These are phyloP conservation scores for Ictidomys tridecemlineatus DNA, from an alignment of 2,113 vertebrate genomes.

Conservation along the genomic window DNA sequence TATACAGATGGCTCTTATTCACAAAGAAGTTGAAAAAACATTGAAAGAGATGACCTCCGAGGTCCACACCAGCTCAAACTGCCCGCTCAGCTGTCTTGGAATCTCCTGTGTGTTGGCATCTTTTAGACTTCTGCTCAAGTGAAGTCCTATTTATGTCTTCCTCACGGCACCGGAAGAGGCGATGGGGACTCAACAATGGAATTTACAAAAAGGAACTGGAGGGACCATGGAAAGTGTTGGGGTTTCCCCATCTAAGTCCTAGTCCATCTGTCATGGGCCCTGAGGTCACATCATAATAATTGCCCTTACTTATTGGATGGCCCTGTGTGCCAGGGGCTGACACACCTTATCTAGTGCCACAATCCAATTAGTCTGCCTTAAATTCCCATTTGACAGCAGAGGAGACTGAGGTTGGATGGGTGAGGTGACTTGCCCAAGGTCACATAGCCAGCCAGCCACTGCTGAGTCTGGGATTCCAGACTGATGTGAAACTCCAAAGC, in stretches of 20 bases:
- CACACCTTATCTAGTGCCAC: background rate
- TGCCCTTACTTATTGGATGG: background rate
- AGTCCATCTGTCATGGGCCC: background rate
- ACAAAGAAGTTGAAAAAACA: background rate
- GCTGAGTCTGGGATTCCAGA: background rate
- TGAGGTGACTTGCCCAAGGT: background rate
- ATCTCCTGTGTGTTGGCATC: background rate
- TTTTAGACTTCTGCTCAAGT: background rate
- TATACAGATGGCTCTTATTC: background rate
- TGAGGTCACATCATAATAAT: background rate
- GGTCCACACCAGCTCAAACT: background rate
- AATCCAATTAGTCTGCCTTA: background rate
- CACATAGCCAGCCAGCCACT: background rate
- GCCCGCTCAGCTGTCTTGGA: background rate
- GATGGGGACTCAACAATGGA: background rate
- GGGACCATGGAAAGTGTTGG: background rate
- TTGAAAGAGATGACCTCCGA: background rate
- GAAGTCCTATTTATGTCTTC: slow-evolving; percentile 25
- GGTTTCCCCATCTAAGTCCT: background rate
- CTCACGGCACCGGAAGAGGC: background rate
- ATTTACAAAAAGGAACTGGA: background rate
- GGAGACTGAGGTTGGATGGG: background rate
- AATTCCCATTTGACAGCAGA: background rate
- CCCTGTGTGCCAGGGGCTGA: background rate
- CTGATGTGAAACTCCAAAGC: background rate